Evolutionary conservation across 2,888 invertebrate species (phyloP), one percentile per base, ranked within the genome.

Genomic region (Rhogogaster chlorosoma): DNA sequence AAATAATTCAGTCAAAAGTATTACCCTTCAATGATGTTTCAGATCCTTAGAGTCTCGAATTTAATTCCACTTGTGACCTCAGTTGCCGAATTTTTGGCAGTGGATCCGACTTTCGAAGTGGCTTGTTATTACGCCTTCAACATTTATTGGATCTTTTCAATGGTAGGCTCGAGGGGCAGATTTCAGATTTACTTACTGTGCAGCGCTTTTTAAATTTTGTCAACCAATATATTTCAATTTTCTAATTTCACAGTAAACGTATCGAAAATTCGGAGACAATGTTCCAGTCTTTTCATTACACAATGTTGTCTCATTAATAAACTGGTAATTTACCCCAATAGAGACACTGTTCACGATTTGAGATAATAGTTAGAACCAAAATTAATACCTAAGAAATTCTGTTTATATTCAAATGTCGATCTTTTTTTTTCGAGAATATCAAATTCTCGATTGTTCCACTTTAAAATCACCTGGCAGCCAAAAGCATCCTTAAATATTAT

Each of bases 71-170:
- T 32, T 32, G 15, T 67, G 67, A 67, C 6, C 12, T 32, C 32
- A 67, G 18, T 32, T 32, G 29, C 6, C 32, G 18, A 61, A 73
- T 73, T 73, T 73, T 73, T n/a, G 18, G n/a, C 42, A 26, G 9
- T 12, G n/a, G 6, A 73, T 42, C 22, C n/a, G 22, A 73, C 22
- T 12, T 73, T 73, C 12, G 38, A 18, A 38, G 38, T 42, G 9
- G 22, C 29, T 67, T 18, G 67, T 38, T 73, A 73, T 73, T 42
- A 73, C 38, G 38, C 22, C 42, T 73, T 42, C 10, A 73, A 73
- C 38, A 73, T 42, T 73, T 42, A 73, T 73, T 73, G 42, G 71
- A 73, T 73, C 12, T 73, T 73, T 7, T 12, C 42, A 26, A 73
- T 73, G 71, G 18, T 73, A 73, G 71, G 22, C 5, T 42, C 22